Base-by-base conservation (phyloP, 2,113 vertebrate species). In the Nycticorax nycticorax region DNA sequence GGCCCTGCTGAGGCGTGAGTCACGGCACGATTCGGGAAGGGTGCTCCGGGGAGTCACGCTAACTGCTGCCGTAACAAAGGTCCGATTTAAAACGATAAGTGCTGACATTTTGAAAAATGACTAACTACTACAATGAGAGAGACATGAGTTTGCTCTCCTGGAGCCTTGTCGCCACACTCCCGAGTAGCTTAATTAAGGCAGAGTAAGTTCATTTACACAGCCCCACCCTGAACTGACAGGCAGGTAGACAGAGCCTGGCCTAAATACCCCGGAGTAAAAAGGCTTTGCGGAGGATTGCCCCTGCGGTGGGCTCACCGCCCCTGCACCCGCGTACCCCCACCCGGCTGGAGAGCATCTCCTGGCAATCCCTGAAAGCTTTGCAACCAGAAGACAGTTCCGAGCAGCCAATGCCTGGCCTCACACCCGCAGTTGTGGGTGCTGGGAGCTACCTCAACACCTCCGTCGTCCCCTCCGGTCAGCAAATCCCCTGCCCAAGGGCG, bases 231-330 rank as follows among this genome's bases (percentile, higher is more conserved):
- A 19, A 14, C 93, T 59, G 90, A 53, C 47, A 48, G 19, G 12
- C 81, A 50, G 72, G 77, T 9, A 63, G 83, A 39, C 41, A 4
- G 28, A 91, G 71, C 57, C 39, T 1, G 3, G 64, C 66, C 79
- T 9, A 24, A 45, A 9, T 6, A 0, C 19, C n/a, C 83, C 6
- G 39, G 4, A 32, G 19, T 13, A 21, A 7, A 35, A 43, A 39
- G 20, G 72, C 39, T 76, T 4, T 2, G n/a, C 0, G 0, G 52
- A 24, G 48, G 12, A 60, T 23, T 0, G 4, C 0, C 6, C 55
- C 52, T 9, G 23, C 0, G 0, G 24, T 2, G 37, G 9, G 8
- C 37, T 12, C 72, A 11, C 1, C 1, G 2, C 14, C n/a, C 56
- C 53, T 2, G 14, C 3, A 8, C 9, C 35, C 33, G 2, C 48